Percentiles rank a stretch among this genome's conserved stretches.
These are phyloP conservation scores for Apantesis nais DNA, from an alignment of 2,888 invertebrate species.

Conservation along the genomic window DNA sequence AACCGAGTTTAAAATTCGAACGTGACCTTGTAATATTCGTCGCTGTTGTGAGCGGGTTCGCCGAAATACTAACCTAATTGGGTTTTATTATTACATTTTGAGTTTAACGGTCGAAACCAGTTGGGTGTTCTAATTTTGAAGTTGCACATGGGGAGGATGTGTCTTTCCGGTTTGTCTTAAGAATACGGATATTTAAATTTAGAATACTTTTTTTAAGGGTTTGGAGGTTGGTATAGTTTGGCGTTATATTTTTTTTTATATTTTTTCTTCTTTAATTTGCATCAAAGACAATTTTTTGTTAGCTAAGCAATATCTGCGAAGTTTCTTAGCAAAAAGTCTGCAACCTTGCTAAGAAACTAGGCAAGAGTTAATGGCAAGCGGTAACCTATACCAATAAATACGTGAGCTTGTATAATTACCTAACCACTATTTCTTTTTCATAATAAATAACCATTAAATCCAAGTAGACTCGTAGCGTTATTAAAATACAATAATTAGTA, in stretches of 20 bases:
- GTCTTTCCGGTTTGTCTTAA: conserved; percentile 6
- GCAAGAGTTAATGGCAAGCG: too few species aligned
- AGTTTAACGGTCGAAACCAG: conserved; percentile 26
- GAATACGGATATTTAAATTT: conserved; percentile 3
- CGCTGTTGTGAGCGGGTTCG: conserved; percentile 38
- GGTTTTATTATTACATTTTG: conserved; percentile 40
- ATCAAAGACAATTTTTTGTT: too few species aligned
- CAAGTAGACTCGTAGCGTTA: too few species aligned
- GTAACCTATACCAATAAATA: too few species aligned
- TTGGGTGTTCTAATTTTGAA: conserved; percentile 19
- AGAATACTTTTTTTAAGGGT: conserved; percentile 1
- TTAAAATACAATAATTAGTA: neutral
- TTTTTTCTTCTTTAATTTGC: too few species aligned
- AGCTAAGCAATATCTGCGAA: too few species aligned
- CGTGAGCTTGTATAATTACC: too few species aligned
- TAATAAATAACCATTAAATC: too few species aligned
- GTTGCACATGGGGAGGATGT: conserved; percentile 16
- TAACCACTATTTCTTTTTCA: too few species aligned
- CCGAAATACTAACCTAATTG: conserved; percentile 46
- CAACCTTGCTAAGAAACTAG: too few species aligned
- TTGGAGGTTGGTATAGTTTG: too few species aligned
- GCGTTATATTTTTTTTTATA: neutral
- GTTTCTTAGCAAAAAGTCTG: too few species aligned
- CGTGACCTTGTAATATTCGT: conserved; percentile 42
- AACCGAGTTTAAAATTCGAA: conserved; percentile 37